These are phyloP conservation scores for Leptogaster cylindrica DNA, from an alignment of 2,888 invertebrate species.

Conservation along the genomic window DNA sequence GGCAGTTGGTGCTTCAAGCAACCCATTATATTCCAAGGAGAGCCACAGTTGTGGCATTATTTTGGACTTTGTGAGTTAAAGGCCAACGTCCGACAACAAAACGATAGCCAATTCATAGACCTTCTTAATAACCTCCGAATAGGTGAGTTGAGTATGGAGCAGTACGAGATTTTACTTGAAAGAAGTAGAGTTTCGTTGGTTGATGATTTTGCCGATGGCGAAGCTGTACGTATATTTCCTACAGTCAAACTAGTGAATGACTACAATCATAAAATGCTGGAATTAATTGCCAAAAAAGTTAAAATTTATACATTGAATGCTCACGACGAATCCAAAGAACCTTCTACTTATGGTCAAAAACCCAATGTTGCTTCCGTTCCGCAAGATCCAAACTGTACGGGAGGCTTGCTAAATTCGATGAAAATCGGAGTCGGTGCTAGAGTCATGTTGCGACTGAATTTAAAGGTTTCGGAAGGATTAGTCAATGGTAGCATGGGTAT, in stretches of 20 bases:
- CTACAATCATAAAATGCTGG: slow-evolving; percentile 1
- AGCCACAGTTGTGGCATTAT: too few relatives aligned
- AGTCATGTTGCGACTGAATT: background rate
- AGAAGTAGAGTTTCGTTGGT: background rate
- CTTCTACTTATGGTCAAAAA: background rate
- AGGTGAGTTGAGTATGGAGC: background rate
- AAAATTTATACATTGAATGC: background rate
- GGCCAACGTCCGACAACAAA: too few relatives aligned
- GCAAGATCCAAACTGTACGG: background rate
- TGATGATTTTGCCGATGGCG: background rate
- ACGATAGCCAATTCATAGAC: too few relatives aligned
- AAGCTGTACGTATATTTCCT: background rate
- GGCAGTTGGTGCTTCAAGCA: too few relatives aligned
- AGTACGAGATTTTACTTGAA: background rate
- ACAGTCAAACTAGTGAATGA: background rate
- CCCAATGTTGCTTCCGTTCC: background rate
- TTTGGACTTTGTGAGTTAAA: too few relatives aligned
- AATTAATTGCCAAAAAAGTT: background rate
- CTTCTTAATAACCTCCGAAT: too few relatives aligned
- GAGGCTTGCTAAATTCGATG: background rate
- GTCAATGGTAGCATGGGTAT: background rate
- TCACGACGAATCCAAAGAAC: background rate
- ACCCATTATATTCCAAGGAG: too few relatives aligned
- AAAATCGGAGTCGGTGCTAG: background rate
- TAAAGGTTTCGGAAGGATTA: background rate